Evolutionary conservation across 2,113 vertebrate species (phyloP).

Genomic region (Indicator indicator): DNA sequence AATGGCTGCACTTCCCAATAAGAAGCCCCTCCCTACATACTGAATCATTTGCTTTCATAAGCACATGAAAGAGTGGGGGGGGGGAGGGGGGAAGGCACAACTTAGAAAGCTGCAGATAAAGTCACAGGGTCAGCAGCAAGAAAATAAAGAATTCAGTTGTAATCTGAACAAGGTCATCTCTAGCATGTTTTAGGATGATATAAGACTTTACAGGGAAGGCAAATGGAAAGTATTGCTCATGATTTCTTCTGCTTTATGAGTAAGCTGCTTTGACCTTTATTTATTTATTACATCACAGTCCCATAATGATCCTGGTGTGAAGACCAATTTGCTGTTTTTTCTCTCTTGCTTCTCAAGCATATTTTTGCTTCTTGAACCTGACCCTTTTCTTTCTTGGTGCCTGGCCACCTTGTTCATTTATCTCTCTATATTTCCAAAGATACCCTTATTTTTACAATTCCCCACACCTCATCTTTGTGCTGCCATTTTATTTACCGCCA

Average conservation of each 20-base stretch:
- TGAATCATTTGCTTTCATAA: neutral
- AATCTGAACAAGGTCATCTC: constrained; percentile 34
- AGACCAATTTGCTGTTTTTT: constrained; percentile 2
- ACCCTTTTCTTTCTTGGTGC: neutral
- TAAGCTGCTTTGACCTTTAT: constrained; percentile 54
- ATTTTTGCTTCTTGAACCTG: neutral
- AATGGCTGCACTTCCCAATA: too few relatives aligned
- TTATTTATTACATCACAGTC: constrained; percentile 56
- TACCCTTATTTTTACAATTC: neutral
- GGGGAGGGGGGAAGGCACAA: neutral
- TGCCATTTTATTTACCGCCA: neutral
- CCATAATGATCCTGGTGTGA: neutral
- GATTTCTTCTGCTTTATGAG: constrained; percentile 45
- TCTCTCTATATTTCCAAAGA: neutral
- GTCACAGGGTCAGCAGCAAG: constrained; percentile 38
- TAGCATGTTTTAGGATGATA: constrained; percentile 38
- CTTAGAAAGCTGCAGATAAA: constrained; percentile 27
- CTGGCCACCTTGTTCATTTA: neutral
- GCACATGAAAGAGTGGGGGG: rapidly evolving
- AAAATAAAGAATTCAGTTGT: constrained; percentile 44
- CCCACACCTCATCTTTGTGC: neutral
- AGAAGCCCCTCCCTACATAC: rapidly evolving
- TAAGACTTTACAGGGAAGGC: constrained; percentile 23
- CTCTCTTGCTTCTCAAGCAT: neutral
- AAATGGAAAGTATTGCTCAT: constrained; percentile 54